A percentile compares a stretch with the other conserved stretches of the same genome.
phyloP scores from a whole-genome alignment of 2,113 vertebrate genomes.

The Cyprinodon brontotheroides region DNA sequence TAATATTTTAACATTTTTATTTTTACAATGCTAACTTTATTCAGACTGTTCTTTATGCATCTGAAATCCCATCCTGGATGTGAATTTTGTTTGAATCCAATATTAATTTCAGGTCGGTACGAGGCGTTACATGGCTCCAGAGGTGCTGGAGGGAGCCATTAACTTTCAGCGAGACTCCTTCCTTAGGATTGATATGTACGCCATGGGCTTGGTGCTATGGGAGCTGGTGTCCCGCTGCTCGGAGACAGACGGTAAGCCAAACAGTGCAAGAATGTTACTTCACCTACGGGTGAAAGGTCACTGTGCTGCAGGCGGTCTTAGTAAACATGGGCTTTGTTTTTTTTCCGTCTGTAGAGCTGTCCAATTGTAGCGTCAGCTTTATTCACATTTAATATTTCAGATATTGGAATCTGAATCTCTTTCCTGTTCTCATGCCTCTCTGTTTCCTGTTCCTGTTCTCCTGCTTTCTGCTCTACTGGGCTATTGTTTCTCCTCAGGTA shows the following conservation, averaged over 20 bases:
- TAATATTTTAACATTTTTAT: neutral
- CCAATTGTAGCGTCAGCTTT: slow-evolving; percentile 11
- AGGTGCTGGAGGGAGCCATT: slow-evolving; percentile 97
- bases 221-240: slow-evolving; percentile 93
- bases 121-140: slow-evolving; percentile 97
- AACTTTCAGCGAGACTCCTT: slow-evolving; percentile 98
- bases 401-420: neutral
- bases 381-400: neutral
- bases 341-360: slow-evolving; percentile 20
- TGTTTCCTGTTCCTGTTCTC: neutral
- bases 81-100: neutral
- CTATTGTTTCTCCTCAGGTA: slow-evolving; percentile 74
- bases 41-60: neutral
- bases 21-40: neutral
- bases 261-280: slow-evolving; percentile 24
- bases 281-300: slow-evolving; percentile 49
- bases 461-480: slow-evolving; percentile 10
- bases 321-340: slow-evolving; percentile 39
- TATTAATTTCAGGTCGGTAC: slow-evolving; percentile 87
- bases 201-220: slow-evolving; percentile 96
- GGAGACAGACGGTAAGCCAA: slow-evolving; percentile 87
- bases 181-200: slow-evolving; percentile 98
- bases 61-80: neutral
- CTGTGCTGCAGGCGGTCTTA: slow-evolving; percentile 25
- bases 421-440: neutral